These are phyloP conservation scores for Pimpla rufipes DNA, from an alignment of 2,888 invertebrate genomes.

Conservation along the genomic window DNA sequence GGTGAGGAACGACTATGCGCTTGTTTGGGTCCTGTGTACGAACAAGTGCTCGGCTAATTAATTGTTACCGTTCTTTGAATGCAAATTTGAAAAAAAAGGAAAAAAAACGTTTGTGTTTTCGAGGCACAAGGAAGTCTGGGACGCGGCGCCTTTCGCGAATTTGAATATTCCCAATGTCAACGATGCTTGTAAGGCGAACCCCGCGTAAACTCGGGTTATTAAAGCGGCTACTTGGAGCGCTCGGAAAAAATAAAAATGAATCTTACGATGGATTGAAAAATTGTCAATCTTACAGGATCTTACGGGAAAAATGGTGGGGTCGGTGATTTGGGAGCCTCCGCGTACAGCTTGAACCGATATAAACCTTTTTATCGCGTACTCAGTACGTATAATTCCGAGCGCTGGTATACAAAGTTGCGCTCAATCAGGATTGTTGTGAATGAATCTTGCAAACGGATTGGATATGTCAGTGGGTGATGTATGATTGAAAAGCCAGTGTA, in stretches of 20 bases:
- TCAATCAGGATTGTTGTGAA: background rate
- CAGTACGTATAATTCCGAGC: background rate
- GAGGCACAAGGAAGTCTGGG: background rate
- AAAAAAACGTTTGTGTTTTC: background rate
- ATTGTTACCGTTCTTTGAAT: background rate
- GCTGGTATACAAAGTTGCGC: background rate
- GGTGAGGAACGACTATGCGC: conserved; percentile 73
- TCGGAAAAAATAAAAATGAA: background rate
- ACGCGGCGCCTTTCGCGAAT: conserved; percentile 5
- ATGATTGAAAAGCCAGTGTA: background rate
- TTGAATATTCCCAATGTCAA: conserved; percentile 33
- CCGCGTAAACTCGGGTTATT: background rate
- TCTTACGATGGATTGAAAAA: too few relatives aligned
- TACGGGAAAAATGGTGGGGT: too few relatives aligned
- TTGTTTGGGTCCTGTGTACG: background rate
- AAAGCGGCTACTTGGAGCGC: background rate
- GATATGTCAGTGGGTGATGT: background rate
- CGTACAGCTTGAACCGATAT: too few relatives aligned
- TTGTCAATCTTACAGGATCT: too few relatives aligned
- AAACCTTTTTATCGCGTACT: background rate
- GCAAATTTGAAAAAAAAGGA: background rate
- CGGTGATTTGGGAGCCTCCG: too few relatives aligned
- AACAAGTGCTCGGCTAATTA: background rate
- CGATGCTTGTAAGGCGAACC: background rate
- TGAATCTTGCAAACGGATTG: background rate